A percentile compares a stretch with the other conserved stretches of the same genome.
These are phyloP conservation scores for Lepidothrix coronata DNA, from an alignment of 2,113 vertebrate genomes.

Conservation along the genomic window DNA sequence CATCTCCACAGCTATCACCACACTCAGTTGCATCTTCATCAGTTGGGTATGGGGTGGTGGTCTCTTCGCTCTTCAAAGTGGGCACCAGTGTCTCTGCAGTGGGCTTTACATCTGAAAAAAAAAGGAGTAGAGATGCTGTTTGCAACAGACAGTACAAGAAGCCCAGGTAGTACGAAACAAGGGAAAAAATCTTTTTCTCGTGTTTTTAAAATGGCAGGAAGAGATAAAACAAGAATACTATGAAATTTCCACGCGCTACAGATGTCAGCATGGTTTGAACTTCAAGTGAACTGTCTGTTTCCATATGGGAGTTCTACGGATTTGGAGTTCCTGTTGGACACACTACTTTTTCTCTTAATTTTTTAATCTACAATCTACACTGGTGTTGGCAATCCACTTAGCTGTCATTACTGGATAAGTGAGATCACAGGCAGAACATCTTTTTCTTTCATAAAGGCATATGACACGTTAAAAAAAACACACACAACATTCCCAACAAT, in stretches of 20 bases:
- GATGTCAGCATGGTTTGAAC: slow-evolving; percentile 39
- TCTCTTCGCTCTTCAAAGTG: slow-evolving; percentile 83
- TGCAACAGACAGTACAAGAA: not conserved
- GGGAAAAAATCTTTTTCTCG: not conserved
- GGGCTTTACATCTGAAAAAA: slow-evolving; percentile 83
- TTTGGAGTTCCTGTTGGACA: slow-evolving; percentile 11
- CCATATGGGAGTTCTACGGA: slow-evolving; percentile 27
- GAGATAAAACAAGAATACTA: not conserved
- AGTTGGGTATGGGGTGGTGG: slow-evolving; percentile 76
- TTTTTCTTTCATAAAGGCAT: slow-evolving; percentile 38
- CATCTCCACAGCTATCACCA: slow-evolving; percentile 75
- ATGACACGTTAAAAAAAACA: not conserved
- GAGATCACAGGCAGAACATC: slow-evolving; percentile 30
- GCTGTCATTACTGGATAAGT: slow-evolving; percentile 39
- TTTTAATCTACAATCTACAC: not conserved
- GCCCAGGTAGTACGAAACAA: not conserved
- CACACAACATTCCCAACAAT: slow-evolving; percentile 19
- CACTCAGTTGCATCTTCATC: slow-evolving; percentile 77
- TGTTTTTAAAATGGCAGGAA: not conserved
- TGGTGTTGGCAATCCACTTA: not conserved
- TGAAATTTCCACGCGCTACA: not conserved
- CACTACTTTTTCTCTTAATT: slow-evolving; percentile 12
- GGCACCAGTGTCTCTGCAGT: slow-evolving; percentile 84
- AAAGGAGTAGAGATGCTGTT: not conserved
- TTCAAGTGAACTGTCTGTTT: slow-evolving; percentile 43